Evolutionary conservation across 2,113 vertebrate genomes (phyloP).

Genomic region (Eidolon helvum): DNA sequence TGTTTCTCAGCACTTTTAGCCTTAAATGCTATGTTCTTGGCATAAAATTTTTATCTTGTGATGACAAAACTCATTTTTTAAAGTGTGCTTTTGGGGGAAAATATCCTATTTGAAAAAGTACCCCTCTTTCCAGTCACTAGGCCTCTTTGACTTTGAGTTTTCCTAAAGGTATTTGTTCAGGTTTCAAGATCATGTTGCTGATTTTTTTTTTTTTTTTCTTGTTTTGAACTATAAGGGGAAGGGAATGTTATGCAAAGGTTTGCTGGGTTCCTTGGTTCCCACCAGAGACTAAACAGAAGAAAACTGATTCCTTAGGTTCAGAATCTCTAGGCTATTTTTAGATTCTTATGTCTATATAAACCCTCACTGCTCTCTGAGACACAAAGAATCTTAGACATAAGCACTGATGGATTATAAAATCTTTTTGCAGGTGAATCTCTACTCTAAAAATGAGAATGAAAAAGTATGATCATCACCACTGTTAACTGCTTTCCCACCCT

Average conservation of each 20-base stretch:
- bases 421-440: neutral
- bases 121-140: neutral
- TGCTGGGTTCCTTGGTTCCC: neutral
- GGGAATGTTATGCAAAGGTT: neutral
- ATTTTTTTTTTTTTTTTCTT: neutral
- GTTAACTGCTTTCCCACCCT: neutral
- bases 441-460: neutral
- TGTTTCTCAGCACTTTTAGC: constrained; percentile 36
- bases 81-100: neutral
- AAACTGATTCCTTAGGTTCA: neutral
- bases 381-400: neutral
- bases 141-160: neutral
- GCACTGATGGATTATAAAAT: neutral
- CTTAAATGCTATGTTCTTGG: neutral
- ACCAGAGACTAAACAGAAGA: neutral
- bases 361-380: neutral
- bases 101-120: neutral
- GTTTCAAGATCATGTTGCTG: neutral
- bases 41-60: neutral
- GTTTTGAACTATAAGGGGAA: neutral
- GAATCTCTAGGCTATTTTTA: neutral
- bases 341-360: constrained; percentile 46
- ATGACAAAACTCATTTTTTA: neutral
- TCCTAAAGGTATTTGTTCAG: neutral
- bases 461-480: neutral